These are phyloP conservation scores for Tauraco hartlaubi DNA, from an alignment of 2,797 vertebrate species.

Conservation along the genomic window DNA sequence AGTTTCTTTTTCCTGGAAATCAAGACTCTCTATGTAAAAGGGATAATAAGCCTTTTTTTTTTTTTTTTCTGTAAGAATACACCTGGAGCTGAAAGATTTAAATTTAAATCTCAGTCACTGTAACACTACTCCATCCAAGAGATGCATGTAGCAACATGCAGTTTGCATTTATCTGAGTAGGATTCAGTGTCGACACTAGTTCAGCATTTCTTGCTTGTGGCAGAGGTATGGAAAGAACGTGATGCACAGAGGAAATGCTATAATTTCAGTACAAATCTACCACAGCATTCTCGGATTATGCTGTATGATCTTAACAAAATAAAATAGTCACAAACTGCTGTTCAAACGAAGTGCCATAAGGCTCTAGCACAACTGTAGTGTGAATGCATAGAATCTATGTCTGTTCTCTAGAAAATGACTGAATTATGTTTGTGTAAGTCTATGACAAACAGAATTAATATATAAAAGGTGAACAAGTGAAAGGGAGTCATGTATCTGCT, in stretches of 20 bases:
- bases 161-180: background rate
- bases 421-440: background rate
- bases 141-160: background rate
- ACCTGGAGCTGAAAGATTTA: background rate
- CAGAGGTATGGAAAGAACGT: background rate
- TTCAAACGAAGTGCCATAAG: background rate
- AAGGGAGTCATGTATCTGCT: background rate
- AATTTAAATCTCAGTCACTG: background rate
- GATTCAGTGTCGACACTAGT: background rate
- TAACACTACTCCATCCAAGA: background rate
- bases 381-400: background rate
- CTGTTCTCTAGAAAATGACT: background rate
- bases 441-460: background rate
- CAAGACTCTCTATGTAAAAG: background rate
- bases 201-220: background rate
- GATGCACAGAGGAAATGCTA: background rate
- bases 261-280: background rate
- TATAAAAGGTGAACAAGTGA: background rate
- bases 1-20: background rate
- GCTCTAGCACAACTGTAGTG: background rate
- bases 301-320: background rate
- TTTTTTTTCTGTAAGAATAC: background rate
- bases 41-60: conserved; percentile 15
- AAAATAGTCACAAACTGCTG: background rate
- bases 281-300: background rate